These are phyloP conservation scores for Heterotilapia buettikoferi DNA, from an alignment of 2,113 vertebrate species.

Conservation along the genomic window DNA sequence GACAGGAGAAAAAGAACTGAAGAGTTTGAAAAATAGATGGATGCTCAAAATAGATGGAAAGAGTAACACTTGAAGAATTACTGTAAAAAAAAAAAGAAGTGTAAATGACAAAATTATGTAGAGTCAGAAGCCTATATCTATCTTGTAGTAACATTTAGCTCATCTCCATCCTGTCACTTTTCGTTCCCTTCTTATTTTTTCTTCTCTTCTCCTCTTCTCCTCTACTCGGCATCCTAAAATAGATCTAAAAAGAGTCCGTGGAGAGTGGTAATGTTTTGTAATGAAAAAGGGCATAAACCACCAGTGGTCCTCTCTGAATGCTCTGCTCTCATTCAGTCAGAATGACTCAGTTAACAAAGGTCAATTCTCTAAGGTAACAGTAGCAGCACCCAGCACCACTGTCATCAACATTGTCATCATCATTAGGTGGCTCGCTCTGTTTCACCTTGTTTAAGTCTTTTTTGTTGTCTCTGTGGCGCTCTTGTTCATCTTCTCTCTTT, in stretches of 20 bases:
- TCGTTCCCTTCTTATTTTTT: not conserved
- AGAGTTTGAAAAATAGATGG: not conserved
- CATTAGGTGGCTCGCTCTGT: not conserved
- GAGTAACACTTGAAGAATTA: not conserved
- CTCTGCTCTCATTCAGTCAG: not conserved
- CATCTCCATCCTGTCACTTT: not conserved
- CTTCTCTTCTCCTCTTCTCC: not conserved
- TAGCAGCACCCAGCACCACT: not conserved
- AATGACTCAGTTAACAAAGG: conserved; percentile 9
- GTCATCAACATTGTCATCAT: not conserved
- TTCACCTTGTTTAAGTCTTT: not conserved
- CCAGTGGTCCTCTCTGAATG: not conserved
- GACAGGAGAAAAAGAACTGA: not conserved
- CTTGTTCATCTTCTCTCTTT: not conserved
- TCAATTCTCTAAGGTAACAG: conserved; percentile 16
- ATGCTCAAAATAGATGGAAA: not conserved
- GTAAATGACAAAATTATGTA: not conserved
- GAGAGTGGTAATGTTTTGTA: conserved; percentile 6
- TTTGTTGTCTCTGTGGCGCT: not conserved
- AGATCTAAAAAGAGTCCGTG: not conserved
- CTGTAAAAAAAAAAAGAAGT: not conserved
- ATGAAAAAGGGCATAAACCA: conserved; percentile 13
- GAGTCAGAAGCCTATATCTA: not conserved
- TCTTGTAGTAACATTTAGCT: not conserved
- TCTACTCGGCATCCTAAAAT: not conserved